A percentile compares a stretch with the other conserved stretches of the same genome.
phyloP scores from a whole-genome alignment of 2,888 invertebrate species.

The Lydus trimaculatus region DNA sequence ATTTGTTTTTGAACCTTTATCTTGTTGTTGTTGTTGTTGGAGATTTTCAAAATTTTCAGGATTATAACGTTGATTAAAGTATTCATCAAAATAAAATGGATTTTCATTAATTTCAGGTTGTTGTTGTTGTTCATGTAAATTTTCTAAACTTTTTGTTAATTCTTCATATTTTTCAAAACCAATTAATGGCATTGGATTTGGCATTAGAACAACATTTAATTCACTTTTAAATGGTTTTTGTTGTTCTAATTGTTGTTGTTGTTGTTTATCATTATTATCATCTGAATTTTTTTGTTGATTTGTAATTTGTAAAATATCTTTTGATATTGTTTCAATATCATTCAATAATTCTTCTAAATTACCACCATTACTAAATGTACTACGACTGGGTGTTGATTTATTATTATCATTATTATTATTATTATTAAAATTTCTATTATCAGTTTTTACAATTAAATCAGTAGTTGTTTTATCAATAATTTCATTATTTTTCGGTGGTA shows the following conservation, averaged over 20 bases:
- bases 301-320: slow-evolving; percentile 49
- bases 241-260: neutral
- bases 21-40: slow-evolving; percentile 49
- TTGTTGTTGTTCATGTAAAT: slow-evolving; percentile 37
- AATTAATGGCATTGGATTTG: slow-evolving; percentile 59
- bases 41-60: slow-evolving; percentile 46
- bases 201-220: slow-evolving; percentile 59
- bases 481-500: slow-evolving; percentile 39
- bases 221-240: slow-evolving; percentile 58
- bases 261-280: slow-evolving; percentile 20
- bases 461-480: slow-evolving; percentile 49
- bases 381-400: slow-evolving; percentile 43
- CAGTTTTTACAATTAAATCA: slow-evolving; percentile 57
- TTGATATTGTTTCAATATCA: slow-evolving; percentile 70
- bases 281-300: slow-evolving; percentile 16
- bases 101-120: slow-evolving; percentile 39
- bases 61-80: slow-evolving; percentile 51
- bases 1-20: slow-evolving; percentile 57
- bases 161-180: slow-evolving; percentile 59
- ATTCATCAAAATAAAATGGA: slow-evolving; percentile 56
- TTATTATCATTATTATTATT: slow-evolving; percentile 21
- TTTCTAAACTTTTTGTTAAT: slow-evolving; percentile 55
- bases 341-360: slow-evolving; percentile 74
- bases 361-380: slow-evolving; percentile 61
- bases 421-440: slow-evolving; percentile 52